phyloP scores from a whole-genome alignment of 2,797 vertebrate species.

The Sebastes nivosus region DNA sequence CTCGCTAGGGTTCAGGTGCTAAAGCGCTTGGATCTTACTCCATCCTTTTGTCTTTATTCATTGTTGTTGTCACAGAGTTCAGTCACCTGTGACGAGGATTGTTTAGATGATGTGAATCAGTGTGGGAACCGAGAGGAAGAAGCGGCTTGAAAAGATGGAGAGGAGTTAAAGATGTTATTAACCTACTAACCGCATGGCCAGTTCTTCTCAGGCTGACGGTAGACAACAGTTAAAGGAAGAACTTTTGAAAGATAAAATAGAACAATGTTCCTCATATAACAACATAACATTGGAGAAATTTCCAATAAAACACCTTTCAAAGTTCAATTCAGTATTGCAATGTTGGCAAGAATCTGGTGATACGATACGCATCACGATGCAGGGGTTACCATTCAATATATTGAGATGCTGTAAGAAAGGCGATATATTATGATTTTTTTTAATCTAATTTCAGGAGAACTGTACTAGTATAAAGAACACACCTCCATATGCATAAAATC shows the following conservation, averaged over 20 bases:
- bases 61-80: constrained; percentile 39
- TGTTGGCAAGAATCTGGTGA: too few species aligned
- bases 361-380: too few species aligned
- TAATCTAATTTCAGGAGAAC: too few species aligned
- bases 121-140: background rate
- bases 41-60: constrained; percentile 62
- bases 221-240: background rate
- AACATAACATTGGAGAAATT: too few species aligned
- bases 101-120: constrained; percentile 3
- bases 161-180: background rate
- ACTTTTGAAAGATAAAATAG: too few species aligned
- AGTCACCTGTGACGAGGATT: constrained; percentile 22
- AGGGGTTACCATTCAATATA: too few species aligned
- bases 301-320: too few species aligned
- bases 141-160: background rate
- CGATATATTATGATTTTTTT: accelerated
- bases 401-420: too few species aligned
- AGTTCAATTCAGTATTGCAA: accelerated
- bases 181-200: background rate
- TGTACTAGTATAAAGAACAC: too few species aligned
- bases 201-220: background rate
- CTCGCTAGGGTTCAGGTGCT: constrained; percentile 95
- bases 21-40: constrained; percentile 91
- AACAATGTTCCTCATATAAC: too few species aligned
- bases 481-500: too few species aligned